Evolutionary conservation across 2,113 vertebrate genomes (phyloP).

Genomic region (Callipepla californica): DNA sequence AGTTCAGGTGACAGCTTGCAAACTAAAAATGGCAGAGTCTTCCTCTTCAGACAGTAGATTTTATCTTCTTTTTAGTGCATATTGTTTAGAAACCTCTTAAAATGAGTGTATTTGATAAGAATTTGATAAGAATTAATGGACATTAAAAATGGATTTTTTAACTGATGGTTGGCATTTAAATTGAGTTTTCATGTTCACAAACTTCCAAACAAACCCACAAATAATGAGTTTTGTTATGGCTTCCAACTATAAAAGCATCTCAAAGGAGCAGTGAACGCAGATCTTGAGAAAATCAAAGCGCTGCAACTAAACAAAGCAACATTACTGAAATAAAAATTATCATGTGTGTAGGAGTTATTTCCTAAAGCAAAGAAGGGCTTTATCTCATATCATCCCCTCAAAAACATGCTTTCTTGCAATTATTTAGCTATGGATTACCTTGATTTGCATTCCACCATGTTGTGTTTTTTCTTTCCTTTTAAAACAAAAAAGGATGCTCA

Average conservation of each 20-base stretch:
- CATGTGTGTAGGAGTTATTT: accelerated
- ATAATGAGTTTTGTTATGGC: not conserved
- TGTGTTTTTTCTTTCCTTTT: not conserved
- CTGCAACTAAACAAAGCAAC: not conserved
- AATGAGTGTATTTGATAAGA: not conserved
- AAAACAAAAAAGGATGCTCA: conserved; percentile 6
- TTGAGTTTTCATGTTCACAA: not conserved
- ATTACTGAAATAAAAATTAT: not conserved
- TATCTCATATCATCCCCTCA: not conserved
- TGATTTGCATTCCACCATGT: not conserved
- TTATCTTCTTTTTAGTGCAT: not conserved
- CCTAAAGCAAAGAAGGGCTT: not conserved
- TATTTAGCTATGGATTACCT: not conserved
- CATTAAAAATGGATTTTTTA: not conserved
- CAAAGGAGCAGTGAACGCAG: not conserved
- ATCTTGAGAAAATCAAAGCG: not conserved
- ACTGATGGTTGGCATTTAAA: accelerated
- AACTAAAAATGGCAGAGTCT: conserved; percentile 24
- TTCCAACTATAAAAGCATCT: not conserved
- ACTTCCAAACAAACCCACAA: not conserved
- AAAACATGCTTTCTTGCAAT: not conserved
- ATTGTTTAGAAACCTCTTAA: not conserved
- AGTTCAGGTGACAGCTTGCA: conserved; percentile 3
- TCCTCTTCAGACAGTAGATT: conserved; percentile 6
- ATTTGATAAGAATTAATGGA: not conserved